Base-by-base conservation (phyloP, 2,888 invertebrate genomes). In the Acronicta alni region DNA sequence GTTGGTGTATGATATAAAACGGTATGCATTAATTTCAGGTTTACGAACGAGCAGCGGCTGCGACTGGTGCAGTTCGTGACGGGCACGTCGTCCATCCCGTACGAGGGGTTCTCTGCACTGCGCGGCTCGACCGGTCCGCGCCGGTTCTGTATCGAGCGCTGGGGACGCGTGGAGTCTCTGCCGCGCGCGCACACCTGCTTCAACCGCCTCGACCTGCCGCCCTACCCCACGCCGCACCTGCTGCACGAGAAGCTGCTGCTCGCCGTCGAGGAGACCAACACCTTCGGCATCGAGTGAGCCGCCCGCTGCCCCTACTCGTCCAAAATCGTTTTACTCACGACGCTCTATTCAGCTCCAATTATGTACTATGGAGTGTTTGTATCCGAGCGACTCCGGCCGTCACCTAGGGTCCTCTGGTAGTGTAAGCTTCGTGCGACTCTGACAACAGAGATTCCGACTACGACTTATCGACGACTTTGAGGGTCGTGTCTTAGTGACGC, bases 161-260 rank as follows among this genome's bases (percentile, higher is more conserved):
- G 99, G 99, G 99, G 99, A 67, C 97, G 98, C 86, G 97, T 98
- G 32, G 98, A 98, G 88, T 98, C 98, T 79, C 95, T 99, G 80
- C 99, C 99, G 20, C 96, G 99, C 73, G 99, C 99, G 1, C 99
- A 99, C 92, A 99, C 99, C 4, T 99, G 99, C 94, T 99, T 99
- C 95, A 99, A 99, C 95, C 96, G 99, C 18, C 95, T 99, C 80
- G 99, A 99, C 93, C 95, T 99, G 72, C 99, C 99, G 54, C 98
- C 99, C 0, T 99, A 99, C 95, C 98, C 98, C 53, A 97, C 98
- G 3, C 98, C 97, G 46, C 98, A 98, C 82, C 96, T 98, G 84
- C 96, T 99, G 56, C 97, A 98, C 87, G 98, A 99, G 89, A 99
- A 99, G 87, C 94, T 99, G 14, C 95, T 98, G 62, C 95, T 98